These are phyloP conservation scores for Drosophila varians DNA, from an alignment of 1,140 invertebrate species.

Conservation along the genomic window DNA sequence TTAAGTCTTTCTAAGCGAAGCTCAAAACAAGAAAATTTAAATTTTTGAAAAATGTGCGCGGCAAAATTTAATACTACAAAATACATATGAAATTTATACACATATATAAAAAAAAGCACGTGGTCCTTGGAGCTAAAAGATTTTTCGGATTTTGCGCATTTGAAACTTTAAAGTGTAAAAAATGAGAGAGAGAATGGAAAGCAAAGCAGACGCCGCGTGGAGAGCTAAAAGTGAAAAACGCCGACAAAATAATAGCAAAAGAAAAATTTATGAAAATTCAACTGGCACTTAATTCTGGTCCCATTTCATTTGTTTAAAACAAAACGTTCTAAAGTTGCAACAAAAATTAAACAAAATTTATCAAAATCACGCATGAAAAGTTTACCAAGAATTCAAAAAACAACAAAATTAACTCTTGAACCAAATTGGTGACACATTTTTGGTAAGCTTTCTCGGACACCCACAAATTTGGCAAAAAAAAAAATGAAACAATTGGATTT, in stretches of 20 bases:
- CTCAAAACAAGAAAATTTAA: not conserved
- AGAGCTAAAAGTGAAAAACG: constrained; percentile 61
- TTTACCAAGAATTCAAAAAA: constrained; percentile 59
- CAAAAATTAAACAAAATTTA: constrained; percentile 11
- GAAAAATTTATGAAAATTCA: constrained; percentile 49
- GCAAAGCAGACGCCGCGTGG: constrained; percentile 32
- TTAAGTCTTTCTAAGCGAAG: not conserved
- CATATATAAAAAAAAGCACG: constrained; percentile 20
- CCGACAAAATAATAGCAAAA: constrained; percentile 70
- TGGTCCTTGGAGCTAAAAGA: constrained; percentile 31
- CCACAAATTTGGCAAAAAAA: constrained; percentile 29
- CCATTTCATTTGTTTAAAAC: constrained; percentile 30
- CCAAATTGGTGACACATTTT: constrained; percentile 53
- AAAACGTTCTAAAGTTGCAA: constrained; percentile 24
- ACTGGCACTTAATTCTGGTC: constrained; percentile 20
- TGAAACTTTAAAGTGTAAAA: constrained; percentile 76
- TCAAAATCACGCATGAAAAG: constrained; percentile 39
- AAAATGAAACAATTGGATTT: constrained; percentile 9
- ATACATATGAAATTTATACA: constrained; percentile 1
- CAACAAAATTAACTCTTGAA: constrained; percentile 18
- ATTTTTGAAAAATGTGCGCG: constrained; percentile 31
- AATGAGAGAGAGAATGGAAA: constrained; percentile 14
- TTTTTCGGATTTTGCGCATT: constrained; percentile 74
- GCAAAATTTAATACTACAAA: not conserved
- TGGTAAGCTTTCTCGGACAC: constrained; percentile 53